Percentiles rank a stretch among this genome's conserved stretches.
These are phyloP conservation scores for Artibeus jamaicensis DNA, from an alignment of 2,797 vertebrate genomes.

Conservation along the genomic window DNA sequence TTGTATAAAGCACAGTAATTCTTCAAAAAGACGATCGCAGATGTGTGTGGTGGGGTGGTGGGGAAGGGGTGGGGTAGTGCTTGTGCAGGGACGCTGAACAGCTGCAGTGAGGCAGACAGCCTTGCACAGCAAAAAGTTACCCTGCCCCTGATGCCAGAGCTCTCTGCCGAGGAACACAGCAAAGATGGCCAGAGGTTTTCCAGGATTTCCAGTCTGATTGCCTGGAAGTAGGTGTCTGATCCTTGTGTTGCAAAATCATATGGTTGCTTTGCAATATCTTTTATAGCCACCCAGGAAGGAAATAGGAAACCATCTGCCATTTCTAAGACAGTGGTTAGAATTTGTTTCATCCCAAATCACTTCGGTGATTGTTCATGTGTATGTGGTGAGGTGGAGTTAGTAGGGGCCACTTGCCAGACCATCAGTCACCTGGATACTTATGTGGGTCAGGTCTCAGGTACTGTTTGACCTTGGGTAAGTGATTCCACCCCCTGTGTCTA, in stretches of 20 bases:
- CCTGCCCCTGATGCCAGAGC: too few relatives aligned
- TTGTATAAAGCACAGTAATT: not conserved
- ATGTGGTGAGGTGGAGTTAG: not conserved
- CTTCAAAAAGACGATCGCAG: not conserved
- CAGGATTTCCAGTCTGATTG: not conserved
- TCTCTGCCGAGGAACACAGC: not conserved
- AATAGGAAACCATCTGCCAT: not conserved
- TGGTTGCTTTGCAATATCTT: not conserved
- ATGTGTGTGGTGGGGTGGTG: not conserved
- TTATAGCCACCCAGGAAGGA: not conserved
- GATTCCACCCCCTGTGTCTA: not conserved
- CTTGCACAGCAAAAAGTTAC: not conserved
- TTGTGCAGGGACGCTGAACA: not conserved
- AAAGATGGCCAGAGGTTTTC: not conserved
- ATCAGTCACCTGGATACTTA: not conserved
- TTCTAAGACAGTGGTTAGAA: not conserved
- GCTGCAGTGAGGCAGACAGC: not conserved
- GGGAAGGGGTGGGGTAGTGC: not conserved
- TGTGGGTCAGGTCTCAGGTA: not conserved
- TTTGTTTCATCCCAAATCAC: not conserved
- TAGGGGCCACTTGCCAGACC: not conserved
- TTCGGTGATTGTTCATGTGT: not conserved
- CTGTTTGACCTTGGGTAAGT: not conserved
- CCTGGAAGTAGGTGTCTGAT: not conserved
- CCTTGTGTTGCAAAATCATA: not conserved